These are phyloP conservation scores for Callimorpha dominula DNA, from an alignment of 2,888 invertebrate genomes.

Conservation along the genomic window DNA sequence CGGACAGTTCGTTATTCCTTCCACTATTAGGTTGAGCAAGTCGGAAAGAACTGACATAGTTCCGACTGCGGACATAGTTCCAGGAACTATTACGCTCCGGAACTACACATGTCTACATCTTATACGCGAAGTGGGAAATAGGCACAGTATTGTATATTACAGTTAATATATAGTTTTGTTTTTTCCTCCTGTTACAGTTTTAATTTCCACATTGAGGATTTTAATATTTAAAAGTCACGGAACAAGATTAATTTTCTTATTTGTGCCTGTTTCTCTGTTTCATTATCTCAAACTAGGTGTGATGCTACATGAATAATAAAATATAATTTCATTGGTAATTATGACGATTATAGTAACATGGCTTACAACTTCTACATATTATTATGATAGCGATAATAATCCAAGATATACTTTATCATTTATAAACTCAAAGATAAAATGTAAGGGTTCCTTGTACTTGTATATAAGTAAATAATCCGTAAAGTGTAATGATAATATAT, in stretches of 20 bases:
- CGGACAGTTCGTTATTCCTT: no score
- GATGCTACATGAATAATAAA: neutral
- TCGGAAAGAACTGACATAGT: no score
- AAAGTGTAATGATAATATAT: neutral
- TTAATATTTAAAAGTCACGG: neutral
- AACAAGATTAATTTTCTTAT: neutral
- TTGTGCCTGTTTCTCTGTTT: neutral
- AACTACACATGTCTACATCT: no score
- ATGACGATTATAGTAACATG: neutral
- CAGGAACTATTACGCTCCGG: no score
- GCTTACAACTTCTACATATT: neutral
- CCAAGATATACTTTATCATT: conserved; percentile 4
- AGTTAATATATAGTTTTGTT: no score
- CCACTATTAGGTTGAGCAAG: no score
- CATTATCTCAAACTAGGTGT: neutral
- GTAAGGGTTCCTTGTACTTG: neutral
- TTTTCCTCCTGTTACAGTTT: neutral
- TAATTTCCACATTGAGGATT: neutral
- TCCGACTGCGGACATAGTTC: no score
- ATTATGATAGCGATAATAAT: neutral
- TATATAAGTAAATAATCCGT: neutral
- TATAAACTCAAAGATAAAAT: neutral
- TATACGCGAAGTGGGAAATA: no score
- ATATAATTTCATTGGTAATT: neutral
- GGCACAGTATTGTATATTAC: no score